Base-by-base conservation (phyloP, 2,113 vertebrate species). In the Acrocephalus kingi region DNA sequence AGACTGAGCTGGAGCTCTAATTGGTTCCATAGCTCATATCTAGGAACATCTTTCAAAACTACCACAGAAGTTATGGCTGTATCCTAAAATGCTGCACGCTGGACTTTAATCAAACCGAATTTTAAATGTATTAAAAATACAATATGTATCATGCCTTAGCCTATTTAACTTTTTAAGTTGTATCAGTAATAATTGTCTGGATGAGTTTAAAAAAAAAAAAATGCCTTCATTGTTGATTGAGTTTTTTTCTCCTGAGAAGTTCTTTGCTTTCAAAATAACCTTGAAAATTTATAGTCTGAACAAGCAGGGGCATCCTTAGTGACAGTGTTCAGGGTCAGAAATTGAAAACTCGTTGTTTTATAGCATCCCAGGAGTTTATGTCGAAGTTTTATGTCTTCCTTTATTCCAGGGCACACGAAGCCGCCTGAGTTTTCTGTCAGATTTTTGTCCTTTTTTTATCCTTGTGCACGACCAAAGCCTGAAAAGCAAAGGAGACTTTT, bases 21-120 rank as follows among this genome's bases (percentile, higher is more conserved):
- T 96, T 97, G 92, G 87, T 95, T 95, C 85, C 90, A 96, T 95
- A 91, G 82, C 92, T 97, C 92, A 92, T 81, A 84, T 81, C 59
- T 75, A 86, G 55, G 79, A 88, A 45, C 78, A 76, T 91, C 63
- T 74, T 95, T 93, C 83, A 87, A 63, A 94, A 71, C 59, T 66
- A 55, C 39, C 59, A 48, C 46, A 37, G 43, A 93, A 88, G 43
- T 67, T 95, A 88, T n/a, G 59, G n/a, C 54, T 93, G 0, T 52
- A 81, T 80, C 46, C 48, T 35, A 66, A 76, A 95, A 88, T 81
- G 61, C 56, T 83, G 24, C n/a, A 48, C 0, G 0, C 52, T 92
- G 46, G 63, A 80, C 55, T 96, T 96, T 51, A 90, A 83, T 95
- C 78, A 94, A 74, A 74, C 16, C 39, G 62, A 83, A 76, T 93